Evolutionary conservation across 2,797 vertebrate species (phyloP), one percentile per base, ranked within the genome.

Genomic region (Brotula barbata): DNA sequence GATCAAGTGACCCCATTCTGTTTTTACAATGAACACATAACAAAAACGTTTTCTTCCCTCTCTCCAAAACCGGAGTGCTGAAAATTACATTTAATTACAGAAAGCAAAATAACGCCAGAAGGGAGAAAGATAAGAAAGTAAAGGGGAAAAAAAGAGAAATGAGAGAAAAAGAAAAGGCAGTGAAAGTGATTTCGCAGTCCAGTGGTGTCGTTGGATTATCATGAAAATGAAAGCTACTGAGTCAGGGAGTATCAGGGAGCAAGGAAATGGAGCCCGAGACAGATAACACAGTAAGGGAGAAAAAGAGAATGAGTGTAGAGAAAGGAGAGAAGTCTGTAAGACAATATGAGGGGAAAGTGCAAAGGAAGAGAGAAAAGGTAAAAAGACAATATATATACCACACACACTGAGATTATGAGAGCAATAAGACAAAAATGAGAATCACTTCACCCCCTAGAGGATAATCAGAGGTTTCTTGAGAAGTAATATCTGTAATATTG

Each of bases 51-150:
- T 65, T 56, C 15, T 62, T 69, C 70, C 13, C 45, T 58, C 54
- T 19, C 53, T 53, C 16, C 7, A 50, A 85, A 83, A 64, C 23
- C 40, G 19, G 55, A 77, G 76, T 70, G 69, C 68, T 81, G 68
- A 88, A 90, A 89, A 89, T 90, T 87, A 86, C 87, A 91, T 92
- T 91, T 92, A 92, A 93, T 92, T 92, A 91, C 82, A 88, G 83
- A 87, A 85, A 86, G 82, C 68, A 85, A 91, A 92, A 91, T 89
- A 89, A 88, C 87, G 89, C 89, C 87, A 85, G 73, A 72, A 89
- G 90, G 86, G 72, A 84, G 71, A 82, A 80, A 90, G 90, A 92
- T 91, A 91, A 92, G 92, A 73, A 74, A 77, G 82, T 72, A 41
- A 45, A 62, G 49, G 52, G 0, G 42, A 64, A 63, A 57, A 49